phyloP scores from a whole-genome alignment of 2,797 vertebrate genomes.

The Artibeus lituratus region DNA sequence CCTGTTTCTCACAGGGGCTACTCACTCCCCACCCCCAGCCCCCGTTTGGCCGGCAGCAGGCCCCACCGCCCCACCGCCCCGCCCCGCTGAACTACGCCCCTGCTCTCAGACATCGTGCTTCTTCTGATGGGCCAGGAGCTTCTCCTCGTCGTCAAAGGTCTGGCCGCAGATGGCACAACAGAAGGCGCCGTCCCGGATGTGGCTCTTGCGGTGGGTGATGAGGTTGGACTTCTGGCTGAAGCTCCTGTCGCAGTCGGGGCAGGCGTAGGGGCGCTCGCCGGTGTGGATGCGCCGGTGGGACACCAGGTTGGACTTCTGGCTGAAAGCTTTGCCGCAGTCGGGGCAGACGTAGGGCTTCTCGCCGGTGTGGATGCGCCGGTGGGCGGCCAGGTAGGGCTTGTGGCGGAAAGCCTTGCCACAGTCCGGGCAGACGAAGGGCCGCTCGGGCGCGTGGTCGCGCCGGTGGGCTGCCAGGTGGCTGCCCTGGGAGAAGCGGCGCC shows the following conservation, averaged over 20 bases:
- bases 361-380: conserved; percentile 90
- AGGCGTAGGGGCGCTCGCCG: conserved; percentile 87
- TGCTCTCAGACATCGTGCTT: conserved; percentile 63
- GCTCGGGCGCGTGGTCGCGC: conserved; percentile 87
- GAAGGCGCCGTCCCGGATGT: conserved; percentile 77
- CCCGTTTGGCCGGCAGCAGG: background rate
- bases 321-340: conserved; percentile 91
- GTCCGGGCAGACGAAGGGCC: conserved; percentile 90
- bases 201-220: conserved; percentile 88
- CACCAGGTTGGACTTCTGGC: conserved; percentile 92
- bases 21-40: background rate
- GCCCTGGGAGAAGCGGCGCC: conserved; percentile 89
- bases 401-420: conserved; percentile 91
- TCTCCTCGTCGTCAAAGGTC: conserved; percentile 65
- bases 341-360: conserved; percentile 89
- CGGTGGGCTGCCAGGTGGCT: conserved; percentile 89
- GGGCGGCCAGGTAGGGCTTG: conserved; percentile 92
- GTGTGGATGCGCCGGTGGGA: conserved; percentile 91
- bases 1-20: background rate
- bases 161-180: conserved; percentile 79
- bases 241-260: conserved; percentile 86
- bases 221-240: conserved; percentile 91
- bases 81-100: background rate
- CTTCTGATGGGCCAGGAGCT: conserved; percentile 72
- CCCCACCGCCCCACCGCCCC: background rate